Evolutionary conservation across 2,797 vertebrate species (phyloP).

Genomic region (Arrhamphus sclerolepis): DNA sequence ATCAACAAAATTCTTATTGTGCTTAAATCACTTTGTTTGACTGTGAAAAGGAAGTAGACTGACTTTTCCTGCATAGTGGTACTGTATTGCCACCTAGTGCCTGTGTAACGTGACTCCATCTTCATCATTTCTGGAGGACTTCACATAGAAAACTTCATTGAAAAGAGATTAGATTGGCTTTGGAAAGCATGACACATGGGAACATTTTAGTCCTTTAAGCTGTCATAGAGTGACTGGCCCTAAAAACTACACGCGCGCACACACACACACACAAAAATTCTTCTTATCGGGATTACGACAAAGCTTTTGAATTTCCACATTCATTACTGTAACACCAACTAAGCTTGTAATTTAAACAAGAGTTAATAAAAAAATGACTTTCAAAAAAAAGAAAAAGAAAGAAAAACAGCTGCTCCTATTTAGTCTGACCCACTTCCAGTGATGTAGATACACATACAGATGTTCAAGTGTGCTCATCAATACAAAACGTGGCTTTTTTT

Average conservation of each 20-base stretch:
- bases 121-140: constrained; percentile 54
- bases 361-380: constrained; percentile 47
- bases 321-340: constrained; percentile 22
- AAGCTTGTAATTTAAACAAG: constrained; percentile 45
- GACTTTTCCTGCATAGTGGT: constrained; percentile 31
- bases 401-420: constrained; percentile 25
- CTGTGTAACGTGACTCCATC: constrained; percentile 46
- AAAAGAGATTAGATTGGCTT: constrained; percentile 57
- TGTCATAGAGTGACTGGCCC: constrained; percentile 59
- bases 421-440: constrained; percentile 10
- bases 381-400: no score
- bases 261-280: constrained; percentile 52
- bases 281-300: constrained; percentile 57
- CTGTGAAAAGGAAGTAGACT: not conserved
- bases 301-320: constrained; percentile 51
- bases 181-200: constrained; percentile 60
- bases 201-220: constrained; percentile 62
- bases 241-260: constrained; percentile 42
- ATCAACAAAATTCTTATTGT: not conserved
- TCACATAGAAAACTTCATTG: constrained; percentile 44
- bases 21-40: constrained; percentile 3
- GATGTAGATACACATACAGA: constrained; percentile 17
- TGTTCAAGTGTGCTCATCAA: no score
- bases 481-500: no score
- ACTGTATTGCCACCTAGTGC: constrained; percentile 78